Percentiles rank a stretch among this genome's conserved stretches.
Evolutionary conservation across 2,797 vertebrate genomes (phyloP).

Genomic region (Gambelia wislizenii): DNA sequence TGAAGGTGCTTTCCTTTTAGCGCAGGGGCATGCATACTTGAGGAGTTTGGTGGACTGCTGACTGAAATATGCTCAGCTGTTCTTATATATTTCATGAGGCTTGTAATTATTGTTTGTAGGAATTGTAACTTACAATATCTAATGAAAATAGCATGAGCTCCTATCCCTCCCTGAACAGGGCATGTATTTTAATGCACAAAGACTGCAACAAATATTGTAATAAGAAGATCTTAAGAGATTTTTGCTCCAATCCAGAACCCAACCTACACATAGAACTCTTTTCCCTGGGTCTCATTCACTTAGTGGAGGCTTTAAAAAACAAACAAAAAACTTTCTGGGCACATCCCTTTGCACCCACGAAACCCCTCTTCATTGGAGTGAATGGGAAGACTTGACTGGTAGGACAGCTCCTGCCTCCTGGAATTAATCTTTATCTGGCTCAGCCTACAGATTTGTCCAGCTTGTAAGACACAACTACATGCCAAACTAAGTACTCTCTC

Average conservation of each 20-base stretch:
- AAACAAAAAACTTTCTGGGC: neutral
- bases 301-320: too few relatives aligned
- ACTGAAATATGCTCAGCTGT: constrained; percentile 35
- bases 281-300: neutral
- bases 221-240: neutral
- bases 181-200: neutral
- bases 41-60: constrained; percentile 51
- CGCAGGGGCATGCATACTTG: constrained; percentile 42
- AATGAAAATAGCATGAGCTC: constrained; percentile 9
- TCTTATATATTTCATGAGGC: constrained; percentile 32
- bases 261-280: neutral
- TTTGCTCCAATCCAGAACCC: neutral
- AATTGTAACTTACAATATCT: constrained; percentile 18
- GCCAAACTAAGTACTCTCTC: neutral
- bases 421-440: neutral
- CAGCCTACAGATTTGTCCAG: neutral
- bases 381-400: neutral
- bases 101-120: constrained; percentile 35
- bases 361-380: neutral
- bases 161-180: neutral
- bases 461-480: too few relatives aligned
- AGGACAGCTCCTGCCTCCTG: neutral
- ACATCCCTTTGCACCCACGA: neutral
- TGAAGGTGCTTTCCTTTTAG: constrained; percentile 62
- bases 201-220: neutral